phyloP scores from a whole-genome alignment of 2,888 invertebrate genomes.

The Drosophila cognata region DNA sequence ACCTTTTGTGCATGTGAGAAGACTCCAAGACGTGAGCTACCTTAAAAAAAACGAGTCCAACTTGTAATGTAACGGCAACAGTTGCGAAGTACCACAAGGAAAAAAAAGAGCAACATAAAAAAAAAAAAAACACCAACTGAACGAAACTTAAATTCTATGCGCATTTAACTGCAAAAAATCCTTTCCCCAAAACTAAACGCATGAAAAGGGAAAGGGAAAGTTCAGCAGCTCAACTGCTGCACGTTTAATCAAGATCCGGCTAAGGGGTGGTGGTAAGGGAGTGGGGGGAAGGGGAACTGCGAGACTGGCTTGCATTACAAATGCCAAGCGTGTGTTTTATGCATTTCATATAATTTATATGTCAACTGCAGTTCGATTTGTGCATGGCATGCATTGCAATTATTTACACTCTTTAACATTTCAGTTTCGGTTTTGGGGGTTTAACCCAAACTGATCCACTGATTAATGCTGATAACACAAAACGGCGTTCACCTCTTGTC shows the following conservation, averaged over 20 bases:
- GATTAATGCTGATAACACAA: constrained; percentile 50
- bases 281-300: not conserved
- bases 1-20: constrained; percentile 50
- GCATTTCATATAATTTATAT: constrained; percentile 49
- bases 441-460: constrained; percentile 44
- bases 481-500: constrained; percentile 26
- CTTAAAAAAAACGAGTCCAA: constrained; percentile 56
- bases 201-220: constrained; percentile 53
- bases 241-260: constrained; percentile 17
- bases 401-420: constrained; percentile 39
- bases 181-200: constrained; percentile 29
- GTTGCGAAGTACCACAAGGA: constrained; percentile 43
- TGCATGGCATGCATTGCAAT: constrained; percentile 68
- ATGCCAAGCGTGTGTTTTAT: constrained; percentile 52
- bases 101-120: not conserved
- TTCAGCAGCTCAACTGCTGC: constrained; percentile 2
- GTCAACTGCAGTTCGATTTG: constrained; percentile 70
- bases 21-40: constrained; percentile 28
- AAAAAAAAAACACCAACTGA: not conserved
- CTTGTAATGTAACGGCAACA: constrained; percentile 61
- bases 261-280: not conserved
- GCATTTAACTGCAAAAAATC: constrained; percentile 18
- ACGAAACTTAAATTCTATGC: constrained; percentile 47
- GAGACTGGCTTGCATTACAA: constrained; percentile 59
- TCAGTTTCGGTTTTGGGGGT: constrained; percentile 35